phyloP scores from a whole-genome alignment of 2,888 invertebrate genomes.

The Arge pagana region DNA sequence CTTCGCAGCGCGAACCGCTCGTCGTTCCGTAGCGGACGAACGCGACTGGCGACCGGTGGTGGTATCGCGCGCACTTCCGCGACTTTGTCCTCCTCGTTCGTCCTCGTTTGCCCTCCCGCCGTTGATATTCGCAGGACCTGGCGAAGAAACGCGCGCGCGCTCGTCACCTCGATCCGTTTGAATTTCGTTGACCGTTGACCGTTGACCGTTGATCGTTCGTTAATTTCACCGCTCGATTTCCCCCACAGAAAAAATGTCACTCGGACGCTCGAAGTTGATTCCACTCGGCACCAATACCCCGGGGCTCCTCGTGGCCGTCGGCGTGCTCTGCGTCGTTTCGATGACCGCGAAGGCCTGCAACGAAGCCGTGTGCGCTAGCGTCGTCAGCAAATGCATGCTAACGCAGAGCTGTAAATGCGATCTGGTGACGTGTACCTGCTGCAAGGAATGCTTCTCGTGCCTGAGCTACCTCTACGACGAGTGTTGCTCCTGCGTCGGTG shows the following conservation, averaged over 20 bases:
- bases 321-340: slow-evolving; percentile 34
- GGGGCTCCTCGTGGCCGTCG: slow-evolving; percentile 33
- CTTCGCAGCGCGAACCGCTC: neutral
- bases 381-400: slow-evolving; percentile 95
- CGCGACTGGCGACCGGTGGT: neutral
- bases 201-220: too few species aligned
- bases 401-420: slow-evolving; percentile 97
- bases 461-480: slow-evolving; percentile 87
- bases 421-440: slow-evolving; percentile 89
- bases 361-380: slow-evolving; percentile 92
- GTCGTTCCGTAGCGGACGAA: neutral
- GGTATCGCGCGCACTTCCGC: neutral
- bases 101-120: too few species aligned
- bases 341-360: slow-evolving; percentile 67
- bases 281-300: slow-evolving; percentile 33
- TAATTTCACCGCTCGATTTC: neutral
- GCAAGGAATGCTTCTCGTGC: slow-evolving; percentile 91
- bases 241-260: slow-evolving; percentile 34
- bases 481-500: slow-evolving; percentile 97
- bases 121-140: slow-evolving; percentile 33
- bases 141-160: too few species aligned
- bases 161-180: too few species aligned
- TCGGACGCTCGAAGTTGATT: slow-evolving; percentile 33
- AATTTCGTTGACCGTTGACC: too few species aligned
- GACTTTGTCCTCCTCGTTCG: neutral